phyloP scores from a whole-genome alignment of 2,113 vertebrate genomes.

The Fukomys damarensis region DNA sequence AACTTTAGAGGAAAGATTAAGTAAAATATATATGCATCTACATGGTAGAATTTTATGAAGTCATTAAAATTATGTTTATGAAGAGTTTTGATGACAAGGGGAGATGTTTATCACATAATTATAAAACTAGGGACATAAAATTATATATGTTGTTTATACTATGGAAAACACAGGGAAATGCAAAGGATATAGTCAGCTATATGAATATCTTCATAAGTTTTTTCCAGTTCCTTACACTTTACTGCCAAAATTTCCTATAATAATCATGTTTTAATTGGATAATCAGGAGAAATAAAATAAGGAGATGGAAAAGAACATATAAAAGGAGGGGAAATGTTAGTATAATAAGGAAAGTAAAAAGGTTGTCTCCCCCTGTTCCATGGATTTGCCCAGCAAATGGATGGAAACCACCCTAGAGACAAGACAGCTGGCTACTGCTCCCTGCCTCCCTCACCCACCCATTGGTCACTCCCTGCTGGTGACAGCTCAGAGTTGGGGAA shows the following conservation, averaged over 20 bases:
- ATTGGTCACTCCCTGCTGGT: neutral
- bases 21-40: neutral
- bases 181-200: neutral
- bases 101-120: constrained; percentile 41
- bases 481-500: neutral
- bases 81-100: neutral
- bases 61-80: constrained; percentile 40
- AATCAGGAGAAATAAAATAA: constrained; percentile 32
- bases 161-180: neutral
- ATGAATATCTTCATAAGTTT: neutral
- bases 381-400: neutral
- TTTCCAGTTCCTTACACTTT: neutral
- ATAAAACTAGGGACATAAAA: neutral
- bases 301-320: neutral
- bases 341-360: neutral
- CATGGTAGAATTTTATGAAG: constrained; percentile 23
- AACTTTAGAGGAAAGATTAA: constrained; percentile 51
- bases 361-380: neutral
- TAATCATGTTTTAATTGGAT: neutral
- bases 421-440: neutral
- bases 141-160: neutral
- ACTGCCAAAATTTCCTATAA: neutral
- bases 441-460: neutral
- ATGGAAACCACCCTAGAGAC: neutral
- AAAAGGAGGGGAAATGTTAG: neutral